Evolutionary conservation across 2,113 vertebrate species (phyloP).

Genomic region (Stigmatopora argus): DNA sequence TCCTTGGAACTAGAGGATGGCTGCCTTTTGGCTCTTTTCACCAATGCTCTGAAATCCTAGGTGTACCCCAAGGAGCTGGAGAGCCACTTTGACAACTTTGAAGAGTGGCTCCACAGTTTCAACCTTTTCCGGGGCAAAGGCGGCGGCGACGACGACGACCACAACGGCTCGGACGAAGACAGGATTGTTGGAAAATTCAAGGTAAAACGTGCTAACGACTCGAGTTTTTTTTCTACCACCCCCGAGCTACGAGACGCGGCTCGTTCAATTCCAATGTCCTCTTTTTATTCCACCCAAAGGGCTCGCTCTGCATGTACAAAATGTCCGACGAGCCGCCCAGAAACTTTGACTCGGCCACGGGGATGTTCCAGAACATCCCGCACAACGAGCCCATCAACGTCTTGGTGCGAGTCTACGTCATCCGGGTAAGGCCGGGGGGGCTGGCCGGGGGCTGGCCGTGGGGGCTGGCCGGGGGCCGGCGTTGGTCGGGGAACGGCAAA

Average conservation of each 20-base stretch:
- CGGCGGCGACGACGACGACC: constrained; percentile 80
- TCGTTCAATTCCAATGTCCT: too few species aligned
- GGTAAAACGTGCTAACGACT: constrained; percentile 69
- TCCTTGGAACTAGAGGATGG: too few species aligned
- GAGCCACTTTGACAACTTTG: constrained; percentile 82
- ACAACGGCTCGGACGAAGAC: constrained; percentile 79
- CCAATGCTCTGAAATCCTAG: constrained; percentile 51
- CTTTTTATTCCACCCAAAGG: constrained; percentile 58
- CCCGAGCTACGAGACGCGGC: too few species aligned
- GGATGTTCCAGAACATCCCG: constrained; percentile 97
- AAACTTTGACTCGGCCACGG: constrained; percentile 85
- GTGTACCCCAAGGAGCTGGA: constrained; percentile 92
- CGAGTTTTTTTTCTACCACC: too few species aligned
- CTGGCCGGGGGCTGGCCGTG: constrained; percentile 16
- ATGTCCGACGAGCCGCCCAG: constrained; percentile 81
- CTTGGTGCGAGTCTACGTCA: constrained; percentile 86
- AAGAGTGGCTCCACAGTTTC: constrained; percentile 96
- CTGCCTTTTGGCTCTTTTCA: too few species aligned
- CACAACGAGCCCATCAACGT: constrained; percentile 90
- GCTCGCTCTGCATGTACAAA: constrained; percentile 93
- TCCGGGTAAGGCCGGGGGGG: constrained; percentile 74
- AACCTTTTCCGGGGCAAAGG: constrained; percentile 90
- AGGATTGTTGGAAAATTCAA: constrained; percentile 92
- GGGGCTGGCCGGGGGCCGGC: too few species aligned
- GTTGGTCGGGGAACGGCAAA: too few species aligned